These are phyloP conservation scores for Gnatocerus cornutus DNA, from an alignment of 2,888 invertebrate species.

Conservation along the genomic window DNA sequence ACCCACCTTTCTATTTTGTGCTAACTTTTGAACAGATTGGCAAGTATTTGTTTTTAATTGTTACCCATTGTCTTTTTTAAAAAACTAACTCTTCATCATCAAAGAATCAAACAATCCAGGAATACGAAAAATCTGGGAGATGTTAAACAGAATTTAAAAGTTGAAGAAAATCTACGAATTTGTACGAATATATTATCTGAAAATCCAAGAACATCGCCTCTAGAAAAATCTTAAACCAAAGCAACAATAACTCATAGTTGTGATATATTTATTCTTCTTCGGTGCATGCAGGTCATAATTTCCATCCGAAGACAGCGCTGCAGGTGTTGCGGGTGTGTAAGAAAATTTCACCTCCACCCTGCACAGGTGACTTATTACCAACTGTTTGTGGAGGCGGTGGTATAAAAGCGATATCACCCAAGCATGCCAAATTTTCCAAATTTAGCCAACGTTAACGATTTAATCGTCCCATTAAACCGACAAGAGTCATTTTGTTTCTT, in stretches of 20 bases:
- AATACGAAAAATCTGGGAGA: too few species aligned
- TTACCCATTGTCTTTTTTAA: too few species aligned
- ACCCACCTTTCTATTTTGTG: too few species aligned
- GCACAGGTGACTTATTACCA: slow-evolving; percentile 21
- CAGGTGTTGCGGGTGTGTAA: slow-evolving; percentile 24
- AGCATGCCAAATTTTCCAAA: slow-evolving; percentile 11
- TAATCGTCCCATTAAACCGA: slow-evolving; percentile 37
- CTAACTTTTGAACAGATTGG: too few species aligned
- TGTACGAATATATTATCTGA: too few species aligned
- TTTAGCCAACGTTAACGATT: slow-evolving; percentile 20
- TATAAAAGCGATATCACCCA: slow-evolving; percentile 1
- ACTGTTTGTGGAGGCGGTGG: slow-evolving; percentile 9
- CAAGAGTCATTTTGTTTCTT: slow-evolving; percentile 36
- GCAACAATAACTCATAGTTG: slow-evolving; percentile 6
- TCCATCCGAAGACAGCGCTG: slow-evolving; percentile 25
- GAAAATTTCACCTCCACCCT: slow-evolving; percentile 5
- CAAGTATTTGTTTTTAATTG: too few species aligned
- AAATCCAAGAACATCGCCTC: too few species aligned
- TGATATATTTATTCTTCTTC: slow-evolving; percentile 16
- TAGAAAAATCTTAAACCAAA: neutral
- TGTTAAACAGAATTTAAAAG: too few species aligned
- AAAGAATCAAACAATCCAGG: too few species aligned
- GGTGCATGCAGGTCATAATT: slow-evolving; percentile 11
- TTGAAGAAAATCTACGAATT: too few species aligned
- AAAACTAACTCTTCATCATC: too few species aligned